Base-by-base conservation (phyloP, 92 coral and sea anemone genomes). In the Heliopora coerulea region DNA sequence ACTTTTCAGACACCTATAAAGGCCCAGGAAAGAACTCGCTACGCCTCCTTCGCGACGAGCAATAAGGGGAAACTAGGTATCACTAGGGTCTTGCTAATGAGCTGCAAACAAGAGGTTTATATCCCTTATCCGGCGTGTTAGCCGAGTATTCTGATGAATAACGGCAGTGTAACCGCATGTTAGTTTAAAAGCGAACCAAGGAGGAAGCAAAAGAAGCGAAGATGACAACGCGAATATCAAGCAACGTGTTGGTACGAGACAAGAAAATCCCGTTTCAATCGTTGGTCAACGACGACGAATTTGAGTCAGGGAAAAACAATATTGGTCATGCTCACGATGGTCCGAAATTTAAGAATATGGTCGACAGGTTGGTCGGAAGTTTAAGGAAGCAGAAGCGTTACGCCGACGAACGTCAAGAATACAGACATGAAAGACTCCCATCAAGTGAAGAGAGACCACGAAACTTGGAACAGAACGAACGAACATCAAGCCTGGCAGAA, bases 251-350 rank as follows among this genome's bases (percentile, higher is more conserved):
- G 74, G 74, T 44, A 26, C 74, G 59, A 24, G 58, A 46, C 24
- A 48, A 67, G 26, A 49, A 46, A 26, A 67, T 67, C 0, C 74
- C 74, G 3, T 67, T 67, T 67, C 74, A 67, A 10, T 54, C 33
- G 39, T 49, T 67, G 74, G 41, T 56, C 28, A 48, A 67, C 59
- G 74, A 46, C 23, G 59, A 67, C 13, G 74, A 67, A 13, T 29
- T 27, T 24, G 58, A 23, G 40, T 2, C 59, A 58, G 40, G 9
- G 39, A 10, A 46, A 46, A 15, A 46, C 2, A 46, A 7, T 8
- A 15, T 8, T n/a, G 15, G n/a, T 15, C 52, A 15, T 46, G 52
- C 2, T 8, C 52, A 15, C n/a, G 52, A 15, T 3, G 12, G 14
- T 46, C 52, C 52, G 17, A 56, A 56, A n/a, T 26, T 54, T 6